These are phyloP conservation scores for Sinelater perroti DNA, from an alignment of 2,888 invertebrate genomes.

Conservation along the genomic window DNA sequence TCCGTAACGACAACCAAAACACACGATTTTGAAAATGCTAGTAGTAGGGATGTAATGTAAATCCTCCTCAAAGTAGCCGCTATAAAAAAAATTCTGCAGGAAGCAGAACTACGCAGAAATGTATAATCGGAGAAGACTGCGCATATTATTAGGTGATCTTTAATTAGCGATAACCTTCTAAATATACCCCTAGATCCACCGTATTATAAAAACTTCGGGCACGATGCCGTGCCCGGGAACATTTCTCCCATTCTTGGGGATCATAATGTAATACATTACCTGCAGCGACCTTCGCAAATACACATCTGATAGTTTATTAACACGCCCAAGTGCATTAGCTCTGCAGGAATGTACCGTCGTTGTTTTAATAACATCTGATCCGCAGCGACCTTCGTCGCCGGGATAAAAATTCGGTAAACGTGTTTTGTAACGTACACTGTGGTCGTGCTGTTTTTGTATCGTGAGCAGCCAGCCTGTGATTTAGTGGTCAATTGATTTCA, in stretches of 20 bases:
- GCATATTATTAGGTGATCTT: no score
- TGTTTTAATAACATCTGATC: not conserved
- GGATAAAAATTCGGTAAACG: not conserved
- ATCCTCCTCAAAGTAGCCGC: no score
- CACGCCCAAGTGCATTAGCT: conserved; percentile 4
- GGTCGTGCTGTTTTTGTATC: no score
- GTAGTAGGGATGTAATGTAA: no score
- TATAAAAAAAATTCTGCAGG: no score
- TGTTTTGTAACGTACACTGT: conserved; percentile 7
- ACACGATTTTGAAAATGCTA: no score
- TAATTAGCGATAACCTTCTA: not conserved
- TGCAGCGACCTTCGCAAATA: conserved; percentile 4
- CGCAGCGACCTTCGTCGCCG: not conserved
- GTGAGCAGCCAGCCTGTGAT: no score
- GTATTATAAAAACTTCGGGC: not conserved
- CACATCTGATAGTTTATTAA: conserved; percentile 8
- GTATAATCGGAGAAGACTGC: no score
- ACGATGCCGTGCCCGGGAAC: not conserved
- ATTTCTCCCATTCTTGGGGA: not conserved
- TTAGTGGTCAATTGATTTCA: no score
- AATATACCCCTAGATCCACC: not conserved
- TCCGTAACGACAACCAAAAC: no score
- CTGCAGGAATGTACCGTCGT: not conserved
- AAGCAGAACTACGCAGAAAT: no score
- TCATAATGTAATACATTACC: not conserved